Evolutionary conservation across 2,888 invertebrate species (phyloP), one percentile per base, ranked within the genome.

Genomic region (Rotaria magnacalcarata): DNA sequence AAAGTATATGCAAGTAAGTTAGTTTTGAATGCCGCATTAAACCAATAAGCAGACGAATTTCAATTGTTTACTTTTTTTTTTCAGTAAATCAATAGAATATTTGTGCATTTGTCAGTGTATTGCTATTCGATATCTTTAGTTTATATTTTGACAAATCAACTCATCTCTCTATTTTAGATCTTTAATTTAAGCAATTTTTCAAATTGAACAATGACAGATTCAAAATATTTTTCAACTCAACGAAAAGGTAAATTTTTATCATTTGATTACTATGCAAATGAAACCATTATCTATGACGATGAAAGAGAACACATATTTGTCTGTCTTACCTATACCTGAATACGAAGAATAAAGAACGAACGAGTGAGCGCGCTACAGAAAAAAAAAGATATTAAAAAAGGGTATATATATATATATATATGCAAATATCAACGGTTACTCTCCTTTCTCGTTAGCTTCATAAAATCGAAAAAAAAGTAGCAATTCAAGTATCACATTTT

Each of bases 171-270:
- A 24, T 6, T 56, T 7, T 56, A 56, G 56, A 56, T 56, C 24
- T 56, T 56, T 1, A 56, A 56, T 24, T 56, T 56, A 21, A 24
- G 1, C 4, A 52, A 14, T 24, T 4, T 0, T 56, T 56, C 21
- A 21, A 34, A 34, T 16, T 34, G 4, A 80, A 80, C 4, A 88
- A 99, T 99, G 98, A 98, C 98, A 84, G 99, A 99, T 92, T 97
- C 98, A 85, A 99, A 99, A 92, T 99, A 99, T 92, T 99, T 99
- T 91, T 98, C 98, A 16, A 99, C 98, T 88, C 99, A 98, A 88
- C 99, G 99, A 92, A 99, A 99, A 92, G 80, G 80, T 80, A 47
- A 80, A 24, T 43, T n/a, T 34, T 7, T 1, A 80, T 67, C 27
- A 14, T 27, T 27, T 67, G 8, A 67, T 67, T 67, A 14, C 5